Evolutionary conservation across 2,113 vertebrate species (phyloP).

Genomic region (Microtus ochrogaster): DNA sequence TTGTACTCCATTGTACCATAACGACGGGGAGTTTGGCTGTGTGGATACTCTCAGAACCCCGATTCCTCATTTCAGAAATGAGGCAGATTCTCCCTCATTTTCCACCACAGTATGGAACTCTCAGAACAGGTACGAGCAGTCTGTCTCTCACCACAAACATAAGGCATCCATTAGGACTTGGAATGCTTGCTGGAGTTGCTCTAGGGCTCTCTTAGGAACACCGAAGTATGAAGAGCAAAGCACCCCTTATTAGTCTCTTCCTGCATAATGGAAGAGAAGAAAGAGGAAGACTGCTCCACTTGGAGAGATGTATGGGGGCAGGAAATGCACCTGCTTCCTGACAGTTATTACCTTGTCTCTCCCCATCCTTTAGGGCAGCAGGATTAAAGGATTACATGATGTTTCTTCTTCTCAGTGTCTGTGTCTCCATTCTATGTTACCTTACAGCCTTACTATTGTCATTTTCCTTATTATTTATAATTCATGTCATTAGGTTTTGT

Average conservation of each 20-base stretch:
- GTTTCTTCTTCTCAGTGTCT: not conserved
- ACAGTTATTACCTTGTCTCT: not conserved
- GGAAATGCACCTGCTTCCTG: not conserved
- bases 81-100: not conserved
- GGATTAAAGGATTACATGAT: not conserved
- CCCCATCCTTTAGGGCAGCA: not conserved
- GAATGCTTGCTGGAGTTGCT: constrained; percentile 43
- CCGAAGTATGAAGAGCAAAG: constrained; percentile 42
- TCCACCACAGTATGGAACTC: not conserved
- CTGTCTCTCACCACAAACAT: constrained; percentile 35
- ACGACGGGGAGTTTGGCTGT: not conserved
- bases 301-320: not conserved
- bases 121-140: not conserved
- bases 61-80: constrained; percentile 12
- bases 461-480: constrained; percentile 21
- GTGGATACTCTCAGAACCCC: not conserved
- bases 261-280: not conserved
- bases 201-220: constrained; percentile 35
- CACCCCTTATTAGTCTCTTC: not conserved
- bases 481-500: not conserved
- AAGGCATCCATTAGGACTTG: constrained; percentile 6
- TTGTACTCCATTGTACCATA: not conserved
- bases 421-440: not conserved
- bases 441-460: not conserved
- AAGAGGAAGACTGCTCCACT: not conserved